Evolutionary conservation across 2,797 vertebrate species (phyloP), one percentile per base, ranked within the genome.

Genomic region (Sebastolobus alascanus): DNA sequence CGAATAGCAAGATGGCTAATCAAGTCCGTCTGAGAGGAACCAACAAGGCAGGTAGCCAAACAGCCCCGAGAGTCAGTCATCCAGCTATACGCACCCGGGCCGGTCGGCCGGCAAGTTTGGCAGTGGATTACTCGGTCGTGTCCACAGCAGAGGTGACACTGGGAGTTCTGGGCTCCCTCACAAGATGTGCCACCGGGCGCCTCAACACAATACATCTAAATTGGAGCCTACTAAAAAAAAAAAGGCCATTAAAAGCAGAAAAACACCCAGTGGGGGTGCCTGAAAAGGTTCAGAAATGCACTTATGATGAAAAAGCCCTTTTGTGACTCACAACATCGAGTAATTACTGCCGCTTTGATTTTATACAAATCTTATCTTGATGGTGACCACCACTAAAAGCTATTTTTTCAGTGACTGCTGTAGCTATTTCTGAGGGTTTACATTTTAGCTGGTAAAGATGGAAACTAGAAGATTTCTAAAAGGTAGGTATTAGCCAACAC

Each of bases 61-160:
- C 90, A 85, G 88, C 80, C 43, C 79, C 6, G 68, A 68, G 76
- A 89, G 76, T 71, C 87, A 82, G 86, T 75, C 86, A 84, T 85
- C 83, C 85, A 83, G 84, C 77, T 38, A 43, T 43, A 77, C 79
- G 74, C 78, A 79, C 78, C 69, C 86, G 65, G 65, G 76, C 56
- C 85, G 84, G 83, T 80, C 85, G 87, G 84, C 85, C 61, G 37
- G 83, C 76, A 79, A 88, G 82, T 89, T 87, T 92, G 94, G 90
- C 90, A 83, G 27, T 12, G 71, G 81, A 89, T 91, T 75, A 90
- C 81, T 86, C 85, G 37, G 79, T 87, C 75, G 27, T 85, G 84
- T 80, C 78, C 89, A 89, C 74, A 79, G 84, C 70, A 87, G 89
- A 89, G 88, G 89, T 87, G 84, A 85, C 77, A 80, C 81, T 82